Evolutionary conservation across 2,113 vertebrate genomes (phyloP).

Genomic region (Pholis gunnellus): DNA sequence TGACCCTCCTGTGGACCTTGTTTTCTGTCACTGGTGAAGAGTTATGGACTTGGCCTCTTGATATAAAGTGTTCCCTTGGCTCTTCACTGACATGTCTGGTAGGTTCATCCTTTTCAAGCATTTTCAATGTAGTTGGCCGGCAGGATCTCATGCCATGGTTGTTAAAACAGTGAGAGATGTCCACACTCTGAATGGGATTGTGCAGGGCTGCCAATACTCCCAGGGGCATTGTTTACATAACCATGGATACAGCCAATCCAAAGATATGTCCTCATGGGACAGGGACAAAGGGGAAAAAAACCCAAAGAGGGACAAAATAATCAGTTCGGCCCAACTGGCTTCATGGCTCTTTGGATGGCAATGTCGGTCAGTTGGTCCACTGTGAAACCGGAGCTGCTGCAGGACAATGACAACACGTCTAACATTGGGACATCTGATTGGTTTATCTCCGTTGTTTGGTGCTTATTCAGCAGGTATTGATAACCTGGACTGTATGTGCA

Average conservation of each 20-base stretch:
- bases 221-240: constrained; percentile 20
- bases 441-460: constrained; percentile 32
- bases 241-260: constrained; percentile 49
- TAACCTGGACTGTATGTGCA: constrained; percentile 41
- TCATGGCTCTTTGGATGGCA: background rate
- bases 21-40: constrained; percentile 42
- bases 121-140: constrained; percentile 34
- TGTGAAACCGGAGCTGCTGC: constrained; percentile 43
- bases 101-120: constrained; percentile 42
- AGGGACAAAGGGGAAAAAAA: constrained; percentile 3
- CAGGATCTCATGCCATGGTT: constrained; percentile 30
- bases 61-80: constrained; percentile 41
- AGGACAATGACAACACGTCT: constrained; percentile 28
- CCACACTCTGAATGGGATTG: constrained; percentile 35
- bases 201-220: constrained; percentile 17
- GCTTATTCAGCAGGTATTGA: constrained; percentile 55
- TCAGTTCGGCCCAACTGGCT: background rate
- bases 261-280: constrained; percentile 24
- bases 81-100: constrained; percentile 29
- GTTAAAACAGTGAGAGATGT: constrained; percentile 39
- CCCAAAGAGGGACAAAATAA: constrained; percentile 3
- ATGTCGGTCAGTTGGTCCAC: background rate
- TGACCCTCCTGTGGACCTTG: constrained; percentile 51
- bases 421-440: constrained; percentile 42
- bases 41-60: constrained; percentile 47